phyloP scores from a whole-genome alignment of 2,888 invertebrate species.

The Escarpia spicata region DNA sequence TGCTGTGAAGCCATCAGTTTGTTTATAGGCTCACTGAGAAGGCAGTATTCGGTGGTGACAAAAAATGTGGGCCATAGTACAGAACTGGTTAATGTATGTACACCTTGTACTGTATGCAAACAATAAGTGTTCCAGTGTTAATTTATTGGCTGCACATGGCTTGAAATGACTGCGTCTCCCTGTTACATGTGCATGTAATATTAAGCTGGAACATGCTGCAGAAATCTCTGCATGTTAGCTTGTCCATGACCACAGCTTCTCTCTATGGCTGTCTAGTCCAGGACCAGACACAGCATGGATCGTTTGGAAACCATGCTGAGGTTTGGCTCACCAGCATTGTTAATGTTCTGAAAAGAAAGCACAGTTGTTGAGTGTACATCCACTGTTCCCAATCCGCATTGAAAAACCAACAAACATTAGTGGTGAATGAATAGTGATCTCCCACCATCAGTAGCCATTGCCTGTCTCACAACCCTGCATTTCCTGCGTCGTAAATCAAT shows the following conservation, averaged over 20 bases:
- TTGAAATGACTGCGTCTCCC: too few relatives aligned
- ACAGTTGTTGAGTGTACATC: too few relatives aligned
- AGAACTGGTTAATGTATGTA: too few relatives aligned
- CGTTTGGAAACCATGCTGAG: neutral
- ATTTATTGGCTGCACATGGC: too few relatives aligned
- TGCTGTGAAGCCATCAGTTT: too few relatives aligned
- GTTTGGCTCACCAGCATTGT: neutral
- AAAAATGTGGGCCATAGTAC: too few relatives aligned
- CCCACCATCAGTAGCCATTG: neutral
- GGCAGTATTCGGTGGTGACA: too few relatives aligned
- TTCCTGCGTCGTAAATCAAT: conserved; percentile 10
- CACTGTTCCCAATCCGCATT: too few relatives aligned
- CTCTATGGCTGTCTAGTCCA: neutral
- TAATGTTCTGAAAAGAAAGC: neutral
- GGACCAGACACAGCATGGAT: neutral
- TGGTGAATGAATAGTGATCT: neutral
- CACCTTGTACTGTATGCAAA: too few relatives aligned
- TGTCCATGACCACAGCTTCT: neutral
- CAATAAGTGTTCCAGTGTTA: too few relatives aligned
- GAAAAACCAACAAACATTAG: neutral
- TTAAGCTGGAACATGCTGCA: neutral
- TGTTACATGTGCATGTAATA: too few relatives aligned
- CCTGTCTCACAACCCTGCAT: neutral
- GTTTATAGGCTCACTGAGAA: too few relatives aligned
- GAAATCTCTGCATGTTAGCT: neutral